Base-by-base conservation (phyloP, 2,888 invertebrate genomes). In the Netelia fuscicornis region DNA sequence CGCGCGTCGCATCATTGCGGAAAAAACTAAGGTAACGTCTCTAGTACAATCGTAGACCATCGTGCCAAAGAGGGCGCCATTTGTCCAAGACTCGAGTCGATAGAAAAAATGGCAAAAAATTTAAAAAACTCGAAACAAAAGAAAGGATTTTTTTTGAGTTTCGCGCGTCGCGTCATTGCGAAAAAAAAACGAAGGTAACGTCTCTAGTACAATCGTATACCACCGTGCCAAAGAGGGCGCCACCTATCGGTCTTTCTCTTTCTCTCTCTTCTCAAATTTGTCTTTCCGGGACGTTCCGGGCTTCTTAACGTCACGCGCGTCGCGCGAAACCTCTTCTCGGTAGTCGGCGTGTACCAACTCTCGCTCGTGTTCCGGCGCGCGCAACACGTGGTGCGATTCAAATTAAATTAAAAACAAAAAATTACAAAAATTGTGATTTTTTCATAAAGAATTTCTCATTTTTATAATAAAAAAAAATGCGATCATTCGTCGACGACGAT, bases 301-400 rank as follows among this genome's bases (percentile, higher is more conserved):
- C 65, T 37, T 42, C n/a, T 65, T 65, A 30, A 30, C 37, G 65
- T 65, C 65, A 65, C 65, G 65, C 65, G 37, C 37, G 37, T 6
- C 20, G 23, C 30, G 60, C 60, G 60, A 65, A 65, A 42, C 42
- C 37, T 37, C 30, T 65, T 65, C 65, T 65, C 17, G 65, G 65
- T 44, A 65, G 65, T 65, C 37, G n/a, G 42, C 42, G 42, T 9
- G n/a, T 65, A n/a, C 30, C 42, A 42, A 5, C 30, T 5, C 30
- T 30, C 30, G 2, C 30, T 30, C 30, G 30, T 5, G 30, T 5
- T 5, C 30, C 30, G 30, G 30, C 30, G 30, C 30, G 30, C 5
- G 30, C 30, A 54, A 54, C 42, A 65, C 30, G 37, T n/a, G 37
- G 42, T 3, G 30, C 30, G 30, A 30, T 30, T 5, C 5, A 5